phyloP scores from a whole-genome alignment of 2,113 vertebrate genomes.

The Ahaetulla prasina region DNA sequence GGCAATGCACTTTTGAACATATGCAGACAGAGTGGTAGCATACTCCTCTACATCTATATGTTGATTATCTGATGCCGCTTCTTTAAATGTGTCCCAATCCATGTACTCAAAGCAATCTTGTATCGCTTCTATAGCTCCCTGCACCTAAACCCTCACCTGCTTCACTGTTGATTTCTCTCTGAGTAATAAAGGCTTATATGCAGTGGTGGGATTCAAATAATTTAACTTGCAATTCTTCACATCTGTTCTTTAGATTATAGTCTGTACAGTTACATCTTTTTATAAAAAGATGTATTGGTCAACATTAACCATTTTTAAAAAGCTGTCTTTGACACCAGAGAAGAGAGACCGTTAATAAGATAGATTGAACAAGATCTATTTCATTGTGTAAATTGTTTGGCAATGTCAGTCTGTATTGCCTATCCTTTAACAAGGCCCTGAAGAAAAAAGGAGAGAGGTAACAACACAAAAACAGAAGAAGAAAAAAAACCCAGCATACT shows the following conservation, averaged over 20 bases:
- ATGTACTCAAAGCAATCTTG: too few relatives aligned
- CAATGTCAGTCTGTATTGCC: conserved; percentile 17
- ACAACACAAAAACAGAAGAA: not conserved
- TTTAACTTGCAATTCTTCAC: conserved; percentile 24
- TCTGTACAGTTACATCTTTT: conserved; percentile 17
- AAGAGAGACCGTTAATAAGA: not conserved
- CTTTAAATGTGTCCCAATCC: too few relatives aligned
- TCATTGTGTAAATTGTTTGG: not conserved
- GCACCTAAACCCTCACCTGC: too few relatives aligned
- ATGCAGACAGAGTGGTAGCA: too few relatives aligned
- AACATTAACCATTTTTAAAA: conserved; percentile 23
- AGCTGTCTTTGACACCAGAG: not conserved
- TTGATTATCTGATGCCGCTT: too few relatives aligned
- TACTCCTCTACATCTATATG: too few relatives aligned
- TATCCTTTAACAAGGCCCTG: conserved; percentile 6
- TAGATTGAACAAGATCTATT: not conserved
- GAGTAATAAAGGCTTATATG: too few relatives aligned
- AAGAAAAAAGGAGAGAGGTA: not conserved
- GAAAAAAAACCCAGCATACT: too few relatives aligned
- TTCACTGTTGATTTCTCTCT: too few relatives aligned
- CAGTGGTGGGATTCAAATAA: too few relatives aligned
- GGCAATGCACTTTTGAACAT: too few relatives aligned
- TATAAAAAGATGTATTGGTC: conserved; percentile 17
- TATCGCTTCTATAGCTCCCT: too few relatives aligned
- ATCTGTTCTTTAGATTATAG: conserved; percentile 18